Evolutionary conservation across 1,140 invertebrate genomes (phyloP).

Genomic region (Platorchestia sp.): DNA sequence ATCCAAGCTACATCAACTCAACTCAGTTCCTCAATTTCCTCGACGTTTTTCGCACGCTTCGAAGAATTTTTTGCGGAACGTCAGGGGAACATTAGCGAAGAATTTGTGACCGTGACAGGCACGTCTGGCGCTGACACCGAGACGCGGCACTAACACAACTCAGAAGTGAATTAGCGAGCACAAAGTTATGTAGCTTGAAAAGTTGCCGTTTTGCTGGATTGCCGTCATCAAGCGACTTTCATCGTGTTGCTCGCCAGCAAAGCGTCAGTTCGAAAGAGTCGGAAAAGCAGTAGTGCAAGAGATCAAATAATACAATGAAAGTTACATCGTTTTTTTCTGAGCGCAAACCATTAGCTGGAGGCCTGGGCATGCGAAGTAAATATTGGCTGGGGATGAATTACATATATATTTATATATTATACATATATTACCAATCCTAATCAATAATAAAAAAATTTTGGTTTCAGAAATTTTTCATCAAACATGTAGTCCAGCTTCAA

Average conservation of each 20-base stretch:
- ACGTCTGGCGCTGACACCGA: background rate
- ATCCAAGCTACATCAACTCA: background rate
- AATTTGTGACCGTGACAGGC: constrained; percentile 8
- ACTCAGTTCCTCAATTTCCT: background rate
- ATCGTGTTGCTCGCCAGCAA: background rate
- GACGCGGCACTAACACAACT: background rate
- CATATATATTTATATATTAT: background rate
- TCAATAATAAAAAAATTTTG: background rate
- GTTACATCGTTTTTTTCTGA: background rate
- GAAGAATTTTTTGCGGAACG: background rate
- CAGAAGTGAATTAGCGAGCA: background rate
- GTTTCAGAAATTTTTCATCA: background rate
- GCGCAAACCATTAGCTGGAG: background rate
- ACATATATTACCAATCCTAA: too few relatives aligned
- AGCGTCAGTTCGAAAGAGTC: background rate
- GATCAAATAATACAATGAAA: background rate
- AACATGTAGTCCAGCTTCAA: background rate
- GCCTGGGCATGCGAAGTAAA: background rate
- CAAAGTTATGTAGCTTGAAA: background rate
- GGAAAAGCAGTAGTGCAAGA: background rate
- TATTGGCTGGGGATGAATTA: background rate
- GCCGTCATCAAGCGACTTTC: background rate
- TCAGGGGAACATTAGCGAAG: constrained; percentile 22
- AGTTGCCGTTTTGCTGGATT: background rate
- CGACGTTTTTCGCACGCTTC: background rate